These are phyloP conservation scores for Toxotes chatareus DNA, from an alignment of 2,113 vertebrate species.

Conservation along the genomic window DNA sequence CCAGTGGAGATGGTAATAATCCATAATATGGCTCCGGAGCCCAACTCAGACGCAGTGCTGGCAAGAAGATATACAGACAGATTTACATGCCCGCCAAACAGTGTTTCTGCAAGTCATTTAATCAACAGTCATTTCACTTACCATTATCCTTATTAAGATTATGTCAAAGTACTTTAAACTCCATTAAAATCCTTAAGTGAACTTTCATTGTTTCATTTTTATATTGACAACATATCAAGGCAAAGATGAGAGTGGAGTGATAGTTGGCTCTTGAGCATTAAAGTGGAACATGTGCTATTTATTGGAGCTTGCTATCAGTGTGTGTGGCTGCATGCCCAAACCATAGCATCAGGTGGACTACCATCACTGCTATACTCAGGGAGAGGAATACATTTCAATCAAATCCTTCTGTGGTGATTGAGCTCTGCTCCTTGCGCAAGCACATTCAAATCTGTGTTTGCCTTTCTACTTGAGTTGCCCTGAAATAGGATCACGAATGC, in stretches of 20 bases:
- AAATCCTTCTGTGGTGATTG: slow-evolving; percentile 25
- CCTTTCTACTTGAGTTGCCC: slow-evolving; percentile 28
- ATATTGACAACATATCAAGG: slow-evolving; percentile 17
- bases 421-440: slow-evolving; percentile 14
- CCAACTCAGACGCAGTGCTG: slow-evolving; percentile 38
- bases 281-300: slow-evolving; percentile 33
- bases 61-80: slow-evolving; percentile 39
- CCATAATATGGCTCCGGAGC: slow-evolving; percentile 61
- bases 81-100: slow-evolving; percentile 38
- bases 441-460: slow-evolving; percentile 30
- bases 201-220: slow-evolving; percentile 27
- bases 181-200: slow-evolving; percentile 15
- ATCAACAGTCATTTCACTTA: slow-evolving; percentile 50
- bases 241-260: neutral
- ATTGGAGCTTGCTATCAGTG: slow-evolving; percentile 11
- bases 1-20: slow-evolving; percentile 48
- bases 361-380: slow-evolving; percentile 18
- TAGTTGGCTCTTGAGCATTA: slow-evolving; percentile 4
- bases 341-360: slow-evolving; percentile 18
- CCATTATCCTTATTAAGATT: slow-evolving; percentile 39
- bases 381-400: slow-evolving; percentile 41
- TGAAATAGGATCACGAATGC: slow-evolving; percentile 25
- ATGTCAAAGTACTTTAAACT: slow-evolving; percentile 49
- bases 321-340: slow-evolving; percentile 21
- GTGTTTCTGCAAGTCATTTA: slow-evolving; percentile 36